Conservation (phyloP, 2,888 invertebrate species). For the Linnaemya vulpina region DNA sequence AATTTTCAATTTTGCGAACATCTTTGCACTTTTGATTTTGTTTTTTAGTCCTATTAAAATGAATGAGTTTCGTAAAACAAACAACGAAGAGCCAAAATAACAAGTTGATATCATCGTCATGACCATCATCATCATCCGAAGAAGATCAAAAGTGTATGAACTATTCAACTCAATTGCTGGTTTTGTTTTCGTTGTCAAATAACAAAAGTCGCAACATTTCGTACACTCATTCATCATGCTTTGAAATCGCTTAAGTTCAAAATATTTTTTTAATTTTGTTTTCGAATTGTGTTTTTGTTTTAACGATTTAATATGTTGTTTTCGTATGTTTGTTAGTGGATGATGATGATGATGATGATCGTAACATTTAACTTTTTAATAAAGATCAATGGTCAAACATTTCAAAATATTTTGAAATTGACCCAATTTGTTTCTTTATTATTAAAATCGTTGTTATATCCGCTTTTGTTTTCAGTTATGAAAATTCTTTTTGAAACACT, state of each 20-base stretch:
- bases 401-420: conserved; percentile 30
- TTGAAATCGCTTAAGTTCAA: conserved; percentile 9
- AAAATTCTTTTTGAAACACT: not conserved
- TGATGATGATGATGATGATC: conserved; percentile 32
- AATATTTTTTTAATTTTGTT: not conserved
- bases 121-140: conserved; percentile 27
- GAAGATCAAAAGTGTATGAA: conserved; percentile 48
- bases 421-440: conserved; percentile 14
- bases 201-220: conserved; percentile 41
- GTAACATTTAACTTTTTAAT: conserved; percentile 6
- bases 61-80: conserved; percentile 20
- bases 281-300: conserved; percentile 1
- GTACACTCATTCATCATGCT: not conserved
- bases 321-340: not conserved
- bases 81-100: conserved; percentile 25
- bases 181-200: conserved; percentile 17
- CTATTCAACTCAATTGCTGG: not conserved
- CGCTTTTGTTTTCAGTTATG: not conserved
- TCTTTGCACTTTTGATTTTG: not conserved
- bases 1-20: conserved; percentile 13
- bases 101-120: conserved; percentile 15
- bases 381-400: conserved; percentile 47
- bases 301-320: not conserved
- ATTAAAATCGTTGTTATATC: not conserved
- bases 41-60: conserved; percentile 35